Conservation (phyloP, 2,797 vertebrate species). For the Lagorchestes hirsutus region DNA sequence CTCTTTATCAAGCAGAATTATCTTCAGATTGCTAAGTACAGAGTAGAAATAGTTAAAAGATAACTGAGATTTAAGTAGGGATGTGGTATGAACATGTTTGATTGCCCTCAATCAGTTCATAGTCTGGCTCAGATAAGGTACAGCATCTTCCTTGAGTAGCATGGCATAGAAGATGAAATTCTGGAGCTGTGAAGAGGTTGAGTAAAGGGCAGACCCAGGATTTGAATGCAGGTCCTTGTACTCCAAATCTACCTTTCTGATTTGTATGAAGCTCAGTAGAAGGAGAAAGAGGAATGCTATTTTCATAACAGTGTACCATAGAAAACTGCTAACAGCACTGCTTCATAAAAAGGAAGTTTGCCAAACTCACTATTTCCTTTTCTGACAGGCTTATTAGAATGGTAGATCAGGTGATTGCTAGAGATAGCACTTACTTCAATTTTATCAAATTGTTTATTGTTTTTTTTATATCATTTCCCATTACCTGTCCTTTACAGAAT, state of each 20-base stretch:
- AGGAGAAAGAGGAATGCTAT: neutral
- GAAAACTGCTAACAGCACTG: neutral
- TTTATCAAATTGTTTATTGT: neutral
- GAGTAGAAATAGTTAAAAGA: neutral
- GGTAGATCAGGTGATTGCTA: neutral
- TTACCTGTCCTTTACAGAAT: neutral
- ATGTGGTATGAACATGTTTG: neutral
- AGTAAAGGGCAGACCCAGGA: neutral
- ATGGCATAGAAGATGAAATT: too few relatives aligned
- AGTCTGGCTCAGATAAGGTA: neutral
- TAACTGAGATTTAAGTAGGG: neutral
- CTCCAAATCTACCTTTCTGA: neutral
- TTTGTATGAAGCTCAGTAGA: neutral
- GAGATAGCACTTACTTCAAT: neutral
- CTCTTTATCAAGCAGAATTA: neutral
- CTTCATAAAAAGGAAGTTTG: neutral
- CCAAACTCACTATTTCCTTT: neutral
- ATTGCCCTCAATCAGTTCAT: neutral
- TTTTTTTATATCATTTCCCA: neutral
- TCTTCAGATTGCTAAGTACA: neutral
- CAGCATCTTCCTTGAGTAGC: neutral
- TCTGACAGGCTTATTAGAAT: neutral
- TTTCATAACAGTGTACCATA: neutral
- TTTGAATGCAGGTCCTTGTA: neutral
- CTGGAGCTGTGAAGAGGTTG: neutral